A percentile compares a stretch with the other conserved stretches of the same genome.
These are phyloP conservation scores for Aplodontia rufa DNA, from an alignment of 2,113 vertebrate genomes.

Conservation along the genomic window DNA sequence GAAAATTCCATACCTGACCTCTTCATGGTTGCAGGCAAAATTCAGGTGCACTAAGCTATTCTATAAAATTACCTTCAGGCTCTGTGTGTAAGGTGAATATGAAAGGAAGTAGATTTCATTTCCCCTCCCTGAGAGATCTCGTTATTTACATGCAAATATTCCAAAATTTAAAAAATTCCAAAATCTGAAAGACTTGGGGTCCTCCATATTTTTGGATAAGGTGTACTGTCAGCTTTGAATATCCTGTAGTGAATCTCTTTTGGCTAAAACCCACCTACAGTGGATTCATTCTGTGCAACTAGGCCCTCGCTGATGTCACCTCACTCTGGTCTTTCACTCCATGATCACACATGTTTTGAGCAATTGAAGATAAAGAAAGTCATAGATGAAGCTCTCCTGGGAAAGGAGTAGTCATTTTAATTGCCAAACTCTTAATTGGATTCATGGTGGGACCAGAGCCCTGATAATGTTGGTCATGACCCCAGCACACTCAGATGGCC, in stretches of 20 bases:
- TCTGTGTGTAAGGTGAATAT: not conserved
- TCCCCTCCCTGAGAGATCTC: not conserved
- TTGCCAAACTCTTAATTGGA: not conserved
- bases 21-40: not conserved
- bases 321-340: rapidly evolving
- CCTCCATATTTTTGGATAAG: not conserved
- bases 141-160: not conserved
- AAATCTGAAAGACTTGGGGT: not conserved
- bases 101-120: not conserved
- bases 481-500: not conserved
- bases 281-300: not conserved
- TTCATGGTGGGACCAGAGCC: not conserved
- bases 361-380: not conserved
- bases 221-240: not conserved
- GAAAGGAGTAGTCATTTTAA: not conserved
- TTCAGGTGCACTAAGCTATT: not conserved
- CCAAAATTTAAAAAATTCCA: not conserved
- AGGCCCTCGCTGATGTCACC: not conserved
- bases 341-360: rapidly evolving
- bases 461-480: not conserved
- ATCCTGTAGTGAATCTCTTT: not conserved
- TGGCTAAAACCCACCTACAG: rapidly evolving
- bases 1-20: not conserved
- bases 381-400: not conserved
- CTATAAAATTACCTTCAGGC: not conserved